Evolutionary conservation across 2,888 invertebrate genomes (phyloP).

Genomic region (Gastracanthus pulcherrimus): DNA sequence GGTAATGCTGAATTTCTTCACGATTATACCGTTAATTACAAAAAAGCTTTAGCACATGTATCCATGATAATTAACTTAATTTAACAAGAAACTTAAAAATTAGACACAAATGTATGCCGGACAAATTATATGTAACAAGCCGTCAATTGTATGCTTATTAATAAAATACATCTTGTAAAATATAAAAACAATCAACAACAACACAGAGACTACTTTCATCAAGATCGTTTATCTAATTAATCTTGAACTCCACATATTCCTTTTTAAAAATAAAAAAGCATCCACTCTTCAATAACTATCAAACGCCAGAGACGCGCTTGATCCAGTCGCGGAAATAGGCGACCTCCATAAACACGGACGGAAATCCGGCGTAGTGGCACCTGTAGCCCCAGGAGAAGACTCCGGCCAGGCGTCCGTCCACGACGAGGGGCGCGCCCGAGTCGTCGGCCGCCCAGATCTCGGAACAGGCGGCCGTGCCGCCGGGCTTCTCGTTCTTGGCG

Average conservation of each 20-base stretch:
- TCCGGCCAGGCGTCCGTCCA: conserved; percentile 76
- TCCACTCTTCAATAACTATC: background rate
- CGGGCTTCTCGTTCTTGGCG: conserved; percentile 71
- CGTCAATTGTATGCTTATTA: no score
- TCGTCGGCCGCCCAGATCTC: conserved; percentile 78
- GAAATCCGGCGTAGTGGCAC: conserved; percentile 77
- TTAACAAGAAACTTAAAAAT: no score
- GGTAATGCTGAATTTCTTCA: no score
- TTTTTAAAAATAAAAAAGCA: background rate
- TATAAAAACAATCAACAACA: background rate
- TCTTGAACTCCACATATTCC: no score
- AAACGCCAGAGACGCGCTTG: conserved; percentile 4
- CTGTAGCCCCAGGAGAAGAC: conserved; percentile 80
- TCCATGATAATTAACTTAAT: no score
- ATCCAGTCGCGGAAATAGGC: conserved; percentile 77
- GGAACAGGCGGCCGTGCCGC: conserved; percentile 78
- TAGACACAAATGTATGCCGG: no score
- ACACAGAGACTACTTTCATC: no score
- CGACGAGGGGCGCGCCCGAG: conserved; percentile 78
- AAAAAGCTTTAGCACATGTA: no score
- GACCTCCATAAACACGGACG: conserved; percentile 77
- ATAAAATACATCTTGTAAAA: background rate
- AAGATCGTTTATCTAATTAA: no score
- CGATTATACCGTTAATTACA: no score
- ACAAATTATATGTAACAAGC: no score